phyloP scores from a whole-genome alignment of 1,140 invertebrate species.

The Scaptomyza graminum region DNA sequence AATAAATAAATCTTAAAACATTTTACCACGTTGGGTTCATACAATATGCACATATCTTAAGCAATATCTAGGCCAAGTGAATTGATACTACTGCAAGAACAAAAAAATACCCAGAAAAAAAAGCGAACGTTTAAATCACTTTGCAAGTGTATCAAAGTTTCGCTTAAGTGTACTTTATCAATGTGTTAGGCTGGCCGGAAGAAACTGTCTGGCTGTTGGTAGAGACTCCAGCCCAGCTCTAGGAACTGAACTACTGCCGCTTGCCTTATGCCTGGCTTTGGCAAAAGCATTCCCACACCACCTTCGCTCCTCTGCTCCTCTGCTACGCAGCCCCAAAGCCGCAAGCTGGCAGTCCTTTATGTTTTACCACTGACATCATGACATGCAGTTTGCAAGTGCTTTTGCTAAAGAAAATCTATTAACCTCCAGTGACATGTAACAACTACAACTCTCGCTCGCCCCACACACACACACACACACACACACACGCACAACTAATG shows the following conservation, averaged over 20 bases:
- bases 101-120: not conserved
- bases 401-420: slow-evolving; percentile 78
- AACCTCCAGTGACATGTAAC: slow-evolving; percentile 76
- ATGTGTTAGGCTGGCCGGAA: slow-evolving; percentile 34
- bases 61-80: slow-evolving; percentile 1
- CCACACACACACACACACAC: slow-evolving; percentile 9
- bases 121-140: slow-evolving; percentile 22
- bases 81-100: not conserved
- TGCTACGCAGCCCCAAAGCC: not conserved
- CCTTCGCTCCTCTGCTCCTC: not conserved
- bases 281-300: too few relatives aligned
- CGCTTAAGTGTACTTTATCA: slow-evolving; percentile 41
- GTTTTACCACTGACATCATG: slow-evolving; percentile 57
- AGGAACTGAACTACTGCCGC: not conserved
- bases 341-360: slow-evolving; percentile 23
- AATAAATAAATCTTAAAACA: not conserved
- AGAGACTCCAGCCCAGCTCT: not conserved
- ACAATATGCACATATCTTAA: not conserved
- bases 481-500: slow-evolving; percentile 50
- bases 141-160: slow-evolving; percentile 22
- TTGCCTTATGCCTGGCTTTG: not conserved
- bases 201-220: slow-evolving; percentile 19
- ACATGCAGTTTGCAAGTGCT: slow-evolving; percentile 62
- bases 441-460: slow-evolving; percentile 13
- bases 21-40: not conserved